Conservation (phyloP, 2,888 invertebrate genomes). For the Latrodectus elegans region DNA sequence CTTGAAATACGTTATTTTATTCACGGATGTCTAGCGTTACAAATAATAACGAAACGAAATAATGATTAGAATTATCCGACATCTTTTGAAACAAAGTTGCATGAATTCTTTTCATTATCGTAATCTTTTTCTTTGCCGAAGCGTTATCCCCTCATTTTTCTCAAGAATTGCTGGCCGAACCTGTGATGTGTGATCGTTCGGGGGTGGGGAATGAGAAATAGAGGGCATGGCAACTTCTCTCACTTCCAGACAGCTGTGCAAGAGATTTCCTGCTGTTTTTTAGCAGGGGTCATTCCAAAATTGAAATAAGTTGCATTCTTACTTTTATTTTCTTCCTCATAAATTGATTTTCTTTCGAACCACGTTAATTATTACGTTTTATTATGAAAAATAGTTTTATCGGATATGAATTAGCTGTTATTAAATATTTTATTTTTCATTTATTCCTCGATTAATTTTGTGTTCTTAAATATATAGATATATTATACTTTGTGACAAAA, state of each 20-base stretch:
- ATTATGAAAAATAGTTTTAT: no score
- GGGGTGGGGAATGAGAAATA: background rate
- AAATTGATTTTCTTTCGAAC: no score
- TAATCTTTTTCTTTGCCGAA: background rate
- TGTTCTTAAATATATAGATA: no score
- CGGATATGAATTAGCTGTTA: no score
- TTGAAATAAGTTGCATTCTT: no score
- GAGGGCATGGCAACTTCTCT: constrained; percentile 1
- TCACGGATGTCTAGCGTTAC: no score
- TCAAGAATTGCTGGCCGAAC: background rate
- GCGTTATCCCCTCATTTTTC: background rate
- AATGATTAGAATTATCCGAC: background rate
- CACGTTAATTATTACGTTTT: no score
- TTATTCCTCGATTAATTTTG: no score
- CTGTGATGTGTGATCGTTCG: background rate
- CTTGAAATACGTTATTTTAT: no score
- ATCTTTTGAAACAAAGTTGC: background rate
- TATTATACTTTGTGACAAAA: no score
- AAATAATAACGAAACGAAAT: background rate
- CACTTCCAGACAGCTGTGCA: constrained; percentile 44
- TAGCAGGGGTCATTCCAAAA: background rate
- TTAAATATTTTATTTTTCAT: no score
- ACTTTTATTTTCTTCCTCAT: no score
- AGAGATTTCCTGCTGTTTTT: constrained; percentile 41
- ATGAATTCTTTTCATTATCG: background rate